Base-by-base conservation (phyloP, 2,113 vertebrate genomes). In the Microtus richardsoni region DNA sequence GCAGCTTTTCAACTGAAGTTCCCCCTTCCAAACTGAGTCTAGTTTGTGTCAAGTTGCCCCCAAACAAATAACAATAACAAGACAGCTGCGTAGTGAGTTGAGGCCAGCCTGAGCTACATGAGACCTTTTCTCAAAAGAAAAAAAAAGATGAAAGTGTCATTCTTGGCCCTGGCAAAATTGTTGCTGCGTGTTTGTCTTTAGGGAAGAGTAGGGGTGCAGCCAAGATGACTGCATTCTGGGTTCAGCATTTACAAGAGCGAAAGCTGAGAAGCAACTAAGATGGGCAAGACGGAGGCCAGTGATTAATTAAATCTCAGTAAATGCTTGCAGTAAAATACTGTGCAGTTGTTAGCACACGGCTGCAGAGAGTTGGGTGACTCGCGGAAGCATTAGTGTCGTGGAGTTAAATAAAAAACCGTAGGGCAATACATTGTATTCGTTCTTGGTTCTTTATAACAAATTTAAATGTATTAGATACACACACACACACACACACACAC, bases 371-470 rank as follows among this genome's bases (percentile, higher is more conserved):
- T 24, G 60, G 68, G 70, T 44, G 44, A 52, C 33, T 24, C 0
- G 1, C 47, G n/a, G 49, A 21, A 21, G 17, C 39, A 9, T 75
- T 70, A 5, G 0, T 17, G 28, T 21, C 5, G 12, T 11, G 41
- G 19, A 62, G 41, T 87, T 87, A 14, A 88, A 93, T 66, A 62
- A 87, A 80, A 66, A 64, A 22, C 62, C 28, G 13, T n/a, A 73
- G 92, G 66, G 60, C 22, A 88, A 86, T 78, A 36, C 26, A 49
- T 85, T 92, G 36, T 36, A 68, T 47, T 41, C 13, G 30, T 11
- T 96, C 82, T 44, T 16, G 47, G n/a, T 87, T 88, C 44, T 87
- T 83, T 79, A 66, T 39, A 70, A 64, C 89, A 70, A 28, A 89
- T 58, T 2, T 75, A 14, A 44, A 88, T 28, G 28, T 28, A 36